Evolutionary conservation across 2,888 invertebrate genomes (phyloP), one percentile per base, ranked within the genome.

Genomic region (Cheilosia vernalis): DNA sequence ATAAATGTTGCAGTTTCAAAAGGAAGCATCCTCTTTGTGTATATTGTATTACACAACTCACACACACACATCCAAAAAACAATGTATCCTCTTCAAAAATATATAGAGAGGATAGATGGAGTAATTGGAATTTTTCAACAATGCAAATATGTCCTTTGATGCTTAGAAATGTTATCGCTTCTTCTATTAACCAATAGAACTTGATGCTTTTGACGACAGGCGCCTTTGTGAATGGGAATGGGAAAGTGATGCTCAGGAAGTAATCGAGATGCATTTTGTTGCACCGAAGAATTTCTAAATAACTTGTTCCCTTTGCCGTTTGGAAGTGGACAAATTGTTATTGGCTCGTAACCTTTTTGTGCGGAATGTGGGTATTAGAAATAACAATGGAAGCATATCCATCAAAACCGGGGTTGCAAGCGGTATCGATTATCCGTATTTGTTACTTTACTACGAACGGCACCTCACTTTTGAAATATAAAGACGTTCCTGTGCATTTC

Each of bases 71-170:
- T 2, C 21, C 27, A 5, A 1, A 9, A 30, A 30, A 30, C 51
- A 53, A 47, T 69, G 49, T 69, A 67, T 51, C 69, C 33, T 37
- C 47, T 49, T 30, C 40, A 51, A 47, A 51, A 47, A 58, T 53
- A 30, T 30, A 53, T 53, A 21, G 9, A 13, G 24, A 33, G n/a
- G 42, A 60, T 82, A 60, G 49, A 58, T 10, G 53, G 42, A 72
- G 61, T 82, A 66, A 66, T 82, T 81, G 69, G 55, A 67, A 69
- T 74, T 64, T 58, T 76, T 69, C 27, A 70, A 49, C 66, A 60
- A 40, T 78, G 60, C 24, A 58, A 82, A 55, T 60, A 66, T 73
- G 66, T 83, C 60, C 66, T 83, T 78, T 83, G 82, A 72, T 27
- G 40, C 13, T 21, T 7, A 9, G 47, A 58, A 70, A 64, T 77